These are phyloP conservation scores for Drosophila grimshawi DNA, from an alignment of 1,140 invertebrate genomes.

Conservation along the genomic window DNA sequence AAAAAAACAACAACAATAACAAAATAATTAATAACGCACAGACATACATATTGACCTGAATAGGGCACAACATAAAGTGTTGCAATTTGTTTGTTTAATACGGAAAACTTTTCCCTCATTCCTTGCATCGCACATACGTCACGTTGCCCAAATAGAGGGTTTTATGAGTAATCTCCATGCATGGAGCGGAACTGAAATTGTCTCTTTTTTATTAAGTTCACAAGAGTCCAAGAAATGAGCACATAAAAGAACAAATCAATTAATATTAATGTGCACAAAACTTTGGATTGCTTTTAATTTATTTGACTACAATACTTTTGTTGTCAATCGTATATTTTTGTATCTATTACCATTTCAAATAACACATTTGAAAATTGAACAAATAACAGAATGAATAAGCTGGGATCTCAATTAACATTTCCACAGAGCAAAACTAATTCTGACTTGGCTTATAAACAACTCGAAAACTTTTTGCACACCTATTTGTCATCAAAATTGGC, in stretches of 20 bases:
- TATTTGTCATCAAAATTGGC: constrained; percentile 54
- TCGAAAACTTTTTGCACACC: constrained; percentile 26
- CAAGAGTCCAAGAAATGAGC: constrained; percentile 11
- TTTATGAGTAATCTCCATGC: constrained; percentile 53
- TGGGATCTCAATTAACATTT: constrained; percentile 36
- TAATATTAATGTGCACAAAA: constrained; percentile 71
- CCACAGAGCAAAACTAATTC: neutral
- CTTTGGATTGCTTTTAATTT: constrained; percentile 49
- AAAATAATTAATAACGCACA: constrained; percentile 38
- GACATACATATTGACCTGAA: constrained; percentile 23
- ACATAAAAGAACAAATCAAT: constrained; percentile 54
- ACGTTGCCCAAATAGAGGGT: constrained; percentile 8
- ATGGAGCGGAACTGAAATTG: constrained; percentile 24
- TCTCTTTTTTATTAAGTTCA: constrained; percentile 7
- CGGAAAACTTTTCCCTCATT: constrained; percentile 11
- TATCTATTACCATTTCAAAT: constrained; percentile 38
- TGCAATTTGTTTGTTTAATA: constrained; percentile 32
- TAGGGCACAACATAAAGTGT: constrained; percentile 16
- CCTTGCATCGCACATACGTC: constrained; percentile 28
- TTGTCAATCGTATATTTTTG: constrained; percentile 44
- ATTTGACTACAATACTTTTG: constrained; percentile 24
- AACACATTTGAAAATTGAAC: constrained; percentile 15
- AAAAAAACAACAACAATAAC: constrained; percentile 31
- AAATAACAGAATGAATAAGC: neutral
- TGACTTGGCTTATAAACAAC: constrained; percentile 7